These are phyloP conservation scores for Scaptomyza caliginosa DNA, from an alignment of 2,888 invertebrate genomes.

Conservation along the genomic window DNA sequence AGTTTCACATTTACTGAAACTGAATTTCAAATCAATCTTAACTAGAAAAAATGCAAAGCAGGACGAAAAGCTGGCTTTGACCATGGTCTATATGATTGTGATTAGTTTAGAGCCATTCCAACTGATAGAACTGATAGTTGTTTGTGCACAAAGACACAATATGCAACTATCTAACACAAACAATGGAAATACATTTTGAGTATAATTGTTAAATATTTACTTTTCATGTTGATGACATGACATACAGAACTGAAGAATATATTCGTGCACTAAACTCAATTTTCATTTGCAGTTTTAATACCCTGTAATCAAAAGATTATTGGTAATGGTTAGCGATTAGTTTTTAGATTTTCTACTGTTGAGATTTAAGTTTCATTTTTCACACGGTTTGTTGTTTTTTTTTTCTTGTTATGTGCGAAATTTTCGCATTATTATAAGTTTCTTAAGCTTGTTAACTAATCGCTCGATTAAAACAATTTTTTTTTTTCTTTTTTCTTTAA, in stretches of 20 bases:
- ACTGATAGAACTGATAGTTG: too few relatives aligned
- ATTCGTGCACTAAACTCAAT: not conserved
- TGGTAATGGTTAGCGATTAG: not conserved
- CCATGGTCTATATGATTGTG: too few relatives aligned
- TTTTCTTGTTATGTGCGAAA: not conserved
- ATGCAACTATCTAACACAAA: too few relatives aligned
- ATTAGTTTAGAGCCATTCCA: too few relatives aligned
- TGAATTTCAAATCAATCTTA: constrained; percentile 16
- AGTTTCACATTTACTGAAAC: constrained; percentile 14
- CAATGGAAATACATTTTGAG: too few relatives aligned
- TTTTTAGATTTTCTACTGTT: too few relatives aligned
- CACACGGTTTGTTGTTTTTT: not conserved
- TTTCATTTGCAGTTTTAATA: not conserved
- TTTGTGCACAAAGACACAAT: too few relatives aligned
- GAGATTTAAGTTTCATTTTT: too few relatives aligned
- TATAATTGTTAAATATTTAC: not conserved
- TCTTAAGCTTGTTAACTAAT: not conserved
- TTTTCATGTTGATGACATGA: not conserved
- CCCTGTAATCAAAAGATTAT: not conserved
- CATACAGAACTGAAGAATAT: not conserved
- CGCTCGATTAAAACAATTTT: not conserved
- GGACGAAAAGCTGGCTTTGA: too few relatives aligned
- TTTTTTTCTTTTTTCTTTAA: not conserved
- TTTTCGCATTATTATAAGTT: not conserved
- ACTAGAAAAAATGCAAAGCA: too few relatives aligned